Evolutionary conservation across 2,113 vertebrate species (phyloP).

Genomic region (Tamias sibiricus): DNA sequence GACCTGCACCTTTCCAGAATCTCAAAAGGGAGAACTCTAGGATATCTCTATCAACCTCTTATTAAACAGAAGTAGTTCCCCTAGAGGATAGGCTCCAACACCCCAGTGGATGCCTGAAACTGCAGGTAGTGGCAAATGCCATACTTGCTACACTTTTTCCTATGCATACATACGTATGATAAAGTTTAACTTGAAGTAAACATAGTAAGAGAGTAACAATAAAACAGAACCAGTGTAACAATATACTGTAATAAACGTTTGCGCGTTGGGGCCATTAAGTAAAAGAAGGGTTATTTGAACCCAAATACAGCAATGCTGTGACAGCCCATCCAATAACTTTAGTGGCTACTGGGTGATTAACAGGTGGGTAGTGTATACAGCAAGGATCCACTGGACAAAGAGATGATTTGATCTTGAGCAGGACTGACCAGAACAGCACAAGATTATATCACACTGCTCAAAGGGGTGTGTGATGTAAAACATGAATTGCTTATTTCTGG

Average conservation of each 20-base stretch:
- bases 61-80: background rate
- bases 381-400: background rate
- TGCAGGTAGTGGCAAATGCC: background rate
- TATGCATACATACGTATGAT: background rate
- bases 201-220: background rate
- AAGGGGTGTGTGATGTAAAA: background rate
- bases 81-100: background rate
- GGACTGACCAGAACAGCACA: background rate
- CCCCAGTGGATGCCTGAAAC: background rate
- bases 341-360: background rate
- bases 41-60: background rate
- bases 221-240: background rate
- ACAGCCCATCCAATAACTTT: background rate
- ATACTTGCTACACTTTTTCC: background rate
- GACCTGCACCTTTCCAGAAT: background rate
- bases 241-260: background rate
- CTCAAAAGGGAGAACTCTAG: background rate
- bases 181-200: background rate
- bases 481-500: background rate
- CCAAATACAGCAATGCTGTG: background rate
- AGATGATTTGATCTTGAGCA: background rate
- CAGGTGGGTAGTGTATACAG: background rate
- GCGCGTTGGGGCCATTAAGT: background rate
- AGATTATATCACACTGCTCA: background rate
- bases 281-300: background rate